These are phyloP conservation scores for Trididemnum nubilum DNA, from an alignment of 23 tunicate genomes.

Conservation along the genomic window DNA sequence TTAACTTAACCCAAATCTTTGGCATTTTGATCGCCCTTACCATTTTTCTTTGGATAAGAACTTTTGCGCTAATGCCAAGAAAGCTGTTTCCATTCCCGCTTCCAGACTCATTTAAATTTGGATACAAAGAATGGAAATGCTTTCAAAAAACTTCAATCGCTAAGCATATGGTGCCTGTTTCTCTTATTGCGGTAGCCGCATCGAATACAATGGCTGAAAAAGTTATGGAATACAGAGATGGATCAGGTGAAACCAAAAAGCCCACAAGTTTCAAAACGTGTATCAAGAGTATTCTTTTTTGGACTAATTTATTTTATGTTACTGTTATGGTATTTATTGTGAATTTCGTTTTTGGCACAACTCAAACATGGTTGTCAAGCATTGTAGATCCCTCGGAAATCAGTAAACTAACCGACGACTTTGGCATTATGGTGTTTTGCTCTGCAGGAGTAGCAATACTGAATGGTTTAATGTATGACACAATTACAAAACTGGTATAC, in stretches of 20 bases:
- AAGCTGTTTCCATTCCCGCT: not conserved
- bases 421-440: conserved; percentile 5
- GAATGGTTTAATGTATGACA: conserved; percentile 23
- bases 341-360: conserved; percentile 21
- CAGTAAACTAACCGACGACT: conserved; percentile 12
- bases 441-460: conserved; percentile 11
- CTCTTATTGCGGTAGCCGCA: not conserved
- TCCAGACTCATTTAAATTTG: not conserved
- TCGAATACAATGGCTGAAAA: not conserved
- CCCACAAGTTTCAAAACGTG: not conserved
- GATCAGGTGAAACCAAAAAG: not conserved
- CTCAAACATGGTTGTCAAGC: conserved; percentile 1
- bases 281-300: not conserved
- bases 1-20: not conserved
- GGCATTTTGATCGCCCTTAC: conserved; percentile 3
- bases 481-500: not conserved
- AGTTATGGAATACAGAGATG: not conserved
- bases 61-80: conserved; percentile 43
- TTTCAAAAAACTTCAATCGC: not conserved
- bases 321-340: not conserved
- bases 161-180: not conserved
- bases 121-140: conserved; percentile 20
- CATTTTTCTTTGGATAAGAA: conserved; percentile 21
- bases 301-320: conserved; percentile 13
- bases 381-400: not conserved